Percentiles rank a stretch among this genome's conserved stretches.
phyloP scores from a whole-genome alignment of 2,797 vertebrate species.

The Mus spretus region DNA sequence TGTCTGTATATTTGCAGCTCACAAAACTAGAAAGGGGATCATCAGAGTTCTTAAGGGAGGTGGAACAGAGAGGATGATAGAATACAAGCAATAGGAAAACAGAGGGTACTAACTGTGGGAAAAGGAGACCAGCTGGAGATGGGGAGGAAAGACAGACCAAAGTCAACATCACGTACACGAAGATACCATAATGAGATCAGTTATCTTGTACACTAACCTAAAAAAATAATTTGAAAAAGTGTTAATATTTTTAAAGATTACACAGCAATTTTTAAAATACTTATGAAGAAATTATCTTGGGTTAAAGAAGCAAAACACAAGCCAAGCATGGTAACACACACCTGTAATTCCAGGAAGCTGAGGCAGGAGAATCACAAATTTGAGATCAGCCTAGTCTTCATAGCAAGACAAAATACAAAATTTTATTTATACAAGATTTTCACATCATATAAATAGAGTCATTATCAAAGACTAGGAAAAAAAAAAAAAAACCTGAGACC shows the following conservation, averaged over 20 bases:
- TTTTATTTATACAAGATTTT: background rate
- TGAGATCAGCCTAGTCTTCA: background rate
- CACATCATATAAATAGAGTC: background rate
- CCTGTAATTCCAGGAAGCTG: background rate
- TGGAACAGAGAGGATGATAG: background rate
- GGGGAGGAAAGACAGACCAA: background rate
- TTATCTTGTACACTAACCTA: background rate
- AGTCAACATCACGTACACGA: background rate
- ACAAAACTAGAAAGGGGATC: background rate
- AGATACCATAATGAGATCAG: background rate
- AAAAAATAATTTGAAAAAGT: background rate
- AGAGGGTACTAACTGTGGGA: background rate
- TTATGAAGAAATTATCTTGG: background rate
- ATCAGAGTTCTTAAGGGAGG: background rate
- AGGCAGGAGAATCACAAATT: background rate
- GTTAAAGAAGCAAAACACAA: background rate
- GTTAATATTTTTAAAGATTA: background rate
- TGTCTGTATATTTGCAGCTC: too few species aligned
- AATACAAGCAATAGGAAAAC: background rate
- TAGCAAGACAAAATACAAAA: background rate
- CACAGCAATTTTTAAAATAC: background rate
- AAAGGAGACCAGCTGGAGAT: background rate
- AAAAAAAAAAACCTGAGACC: constrained; percentile 32
- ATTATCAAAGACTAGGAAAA: background rate
- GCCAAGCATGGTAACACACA: background rate